Percentiles rank a stretch among this genome's conserved stretches.
These are phyloP conservation scores for Prunella strophiata DNA, from an alignment of 2,797 vertebrate species.

Conservation along the genomic window DNA sequence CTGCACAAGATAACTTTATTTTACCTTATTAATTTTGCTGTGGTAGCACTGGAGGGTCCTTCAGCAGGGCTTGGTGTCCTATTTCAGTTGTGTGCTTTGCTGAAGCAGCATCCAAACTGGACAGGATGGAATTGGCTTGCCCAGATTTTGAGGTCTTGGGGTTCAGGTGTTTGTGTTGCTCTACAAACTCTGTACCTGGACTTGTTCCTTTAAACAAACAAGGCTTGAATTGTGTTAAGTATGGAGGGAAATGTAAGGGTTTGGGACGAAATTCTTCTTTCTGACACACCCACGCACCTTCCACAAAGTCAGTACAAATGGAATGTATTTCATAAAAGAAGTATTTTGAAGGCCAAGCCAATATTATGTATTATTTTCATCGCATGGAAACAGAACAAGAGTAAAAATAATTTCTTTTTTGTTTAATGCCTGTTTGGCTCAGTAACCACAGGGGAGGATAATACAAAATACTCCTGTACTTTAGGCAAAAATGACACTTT, in stretches of 20 bases:
- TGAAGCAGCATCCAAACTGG: background rate
- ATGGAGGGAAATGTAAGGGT: background rate
- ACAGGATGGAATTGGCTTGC: background rate
- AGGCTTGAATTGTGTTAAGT: background rate
- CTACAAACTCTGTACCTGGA: background rate
- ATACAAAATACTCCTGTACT: conserved; percentile 1
- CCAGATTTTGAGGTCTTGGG: background rate
- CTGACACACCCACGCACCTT: conserved; percentile 58
- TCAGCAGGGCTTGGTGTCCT: background rate
- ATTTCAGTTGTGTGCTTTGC: background rate
- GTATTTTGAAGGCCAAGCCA: conserved; percentile 24
- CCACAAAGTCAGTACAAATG: conserved; percentile 55
- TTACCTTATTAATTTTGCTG: background rate
- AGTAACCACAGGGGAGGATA: conserved; percentile 27
- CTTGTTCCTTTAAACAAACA: conserved; percentile 1
- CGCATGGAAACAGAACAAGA: conserved; percentile 34
- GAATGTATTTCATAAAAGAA: conserved; percentile 54
- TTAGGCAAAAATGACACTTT: conserved; percentile 35
- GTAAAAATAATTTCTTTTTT: background rate
- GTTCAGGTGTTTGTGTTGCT: background rate
- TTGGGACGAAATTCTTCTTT: conserved; percentile 26
- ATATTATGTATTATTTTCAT: conserved; percentile 60
- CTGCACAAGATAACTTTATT: background rate
- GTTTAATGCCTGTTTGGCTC: background rate
- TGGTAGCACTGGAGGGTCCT: background rate